Evolutionary conservation across 1,140 invertebrate genomes (phyloP).

Genomic region (Andrena cerasifolii): DNA sequence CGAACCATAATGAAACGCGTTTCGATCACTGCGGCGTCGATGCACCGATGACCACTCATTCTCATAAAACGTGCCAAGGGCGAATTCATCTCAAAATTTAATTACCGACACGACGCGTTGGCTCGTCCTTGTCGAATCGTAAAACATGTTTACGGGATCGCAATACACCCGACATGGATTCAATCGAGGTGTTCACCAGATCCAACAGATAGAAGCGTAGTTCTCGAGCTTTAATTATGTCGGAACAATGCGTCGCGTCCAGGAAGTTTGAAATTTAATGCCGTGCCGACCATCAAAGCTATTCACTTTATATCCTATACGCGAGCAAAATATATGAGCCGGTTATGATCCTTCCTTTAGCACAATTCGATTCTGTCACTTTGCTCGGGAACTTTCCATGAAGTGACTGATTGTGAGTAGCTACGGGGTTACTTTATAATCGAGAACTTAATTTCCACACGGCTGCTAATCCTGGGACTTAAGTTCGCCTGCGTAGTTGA

Average conservation of each 20-base stretch:
- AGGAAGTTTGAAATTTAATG: conserved; percentile 34
- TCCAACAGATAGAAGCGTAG: conserved; percentile 24
- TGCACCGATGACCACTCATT: neutral
- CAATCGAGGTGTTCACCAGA: neutral
- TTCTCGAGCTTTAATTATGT: conserved; percentile 33
- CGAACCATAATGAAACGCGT: neutral
- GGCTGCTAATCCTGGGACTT: neutral
- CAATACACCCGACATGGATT: neutral
- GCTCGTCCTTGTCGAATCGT: neutral
- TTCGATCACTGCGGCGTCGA: neutral
- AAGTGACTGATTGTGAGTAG: neutral
- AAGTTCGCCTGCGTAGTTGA: neutral
- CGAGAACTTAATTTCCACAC: neutral
- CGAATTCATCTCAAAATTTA: neutral
- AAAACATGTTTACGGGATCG: neutral
- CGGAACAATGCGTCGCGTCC: conserved; percentile 27
- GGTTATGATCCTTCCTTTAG: neutral
- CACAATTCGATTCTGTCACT: neutral
- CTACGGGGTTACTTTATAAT: too few relatives aligned
- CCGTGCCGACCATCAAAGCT: neutral
- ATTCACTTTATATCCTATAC: neutral
- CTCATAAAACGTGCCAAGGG: neutral
- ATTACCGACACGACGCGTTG: neutral
- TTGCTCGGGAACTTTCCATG: too few relatives aligned
- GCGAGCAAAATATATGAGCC: neutral